Conservation (phyloP, 2,888 invertebrate species). For the Shargacucullia verbasci region DNA sequence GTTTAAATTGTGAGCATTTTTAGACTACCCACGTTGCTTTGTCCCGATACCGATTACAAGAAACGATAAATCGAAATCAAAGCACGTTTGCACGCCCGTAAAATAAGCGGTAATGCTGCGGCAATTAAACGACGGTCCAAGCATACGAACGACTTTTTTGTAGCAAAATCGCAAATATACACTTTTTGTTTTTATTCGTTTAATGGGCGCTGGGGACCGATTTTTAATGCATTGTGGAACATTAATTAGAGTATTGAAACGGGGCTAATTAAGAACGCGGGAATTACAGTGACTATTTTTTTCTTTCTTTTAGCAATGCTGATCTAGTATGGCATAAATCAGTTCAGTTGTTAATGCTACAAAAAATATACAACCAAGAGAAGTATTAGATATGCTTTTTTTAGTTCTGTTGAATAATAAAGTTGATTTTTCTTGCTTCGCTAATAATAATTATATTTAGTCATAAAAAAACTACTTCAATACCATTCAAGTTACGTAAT, state of each 20-base stretch:
- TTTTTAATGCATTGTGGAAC: conserved; percentile 12
- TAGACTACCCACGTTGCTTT: conserved; percentile 51
- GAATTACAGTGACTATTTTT: neutral
- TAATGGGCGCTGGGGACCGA: neutral
- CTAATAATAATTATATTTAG: too few species aligned
- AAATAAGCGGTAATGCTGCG: conserved; percentile 45
- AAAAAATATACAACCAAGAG: too few species aligned
- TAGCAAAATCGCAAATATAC: conserved; percentile 13
- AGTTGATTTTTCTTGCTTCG: too few species aligned
- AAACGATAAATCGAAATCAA: conserved; percentile 56
- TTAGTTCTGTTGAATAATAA: too few species aligned
- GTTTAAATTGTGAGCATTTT: conserved; percentile 15
- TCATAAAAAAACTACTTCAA: too few species aligned
- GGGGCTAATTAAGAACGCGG: conserved; percentile 12
- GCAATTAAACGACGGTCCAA: conserved; percentile 41
- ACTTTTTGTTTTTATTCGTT: conserved; percentile 27
- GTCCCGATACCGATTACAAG: conserved; percentile 41
- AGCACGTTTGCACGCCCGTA: conserved; percentile 42
- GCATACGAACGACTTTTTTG: conserved; percentile 40
- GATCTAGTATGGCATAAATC: too few species aligned
- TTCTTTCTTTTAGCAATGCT: neutral
- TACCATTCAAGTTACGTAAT: too few species aligned
- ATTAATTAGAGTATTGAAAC: conserved; percentile 7
- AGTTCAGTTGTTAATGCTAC: too few species aligned
- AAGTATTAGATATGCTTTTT: too few species aligned